These are phyloP conservation scores for Lepeophtheirus salmonis DNA, from an alignment of 1,140 invertebrate genomes.

Conservation along the genomic window DNA sequence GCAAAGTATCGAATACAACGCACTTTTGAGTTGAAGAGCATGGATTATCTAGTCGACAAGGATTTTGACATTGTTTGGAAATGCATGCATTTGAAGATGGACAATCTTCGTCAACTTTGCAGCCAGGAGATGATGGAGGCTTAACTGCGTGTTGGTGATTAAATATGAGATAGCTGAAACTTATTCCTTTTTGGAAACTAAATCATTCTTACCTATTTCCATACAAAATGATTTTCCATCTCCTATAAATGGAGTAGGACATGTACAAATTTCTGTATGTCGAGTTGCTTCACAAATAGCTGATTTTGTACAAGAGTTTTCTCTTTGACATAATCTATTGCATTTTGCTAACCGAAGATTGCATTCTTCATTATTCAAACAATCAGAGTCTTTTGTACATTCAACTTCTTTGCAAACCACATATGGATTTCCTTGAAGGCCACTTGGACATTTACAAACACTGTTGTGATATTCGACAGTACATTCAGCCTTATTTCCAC, in stretches of 20 bases:
- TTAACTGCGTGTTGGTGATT: constrained; percentile 38
- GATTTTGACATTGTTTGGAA: constrained; percentile 21
- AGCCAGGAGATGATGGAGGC: constrained; percentile 41
- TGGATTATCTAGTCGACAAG: constrained; percentile 21
- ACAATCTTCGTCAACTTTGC: constrained; percentile 21
- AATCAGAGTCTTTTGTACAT: neutral
- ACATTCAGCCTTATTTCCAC: constrained; percentile 62
- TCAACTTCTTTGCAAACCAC: constrained; percentile 8
- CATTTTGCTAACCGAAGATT: constrained; percentile 66
- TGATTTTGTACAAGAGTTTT: constrained; percentile 53
- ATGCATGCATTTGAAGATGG: constrained; percentile 21
- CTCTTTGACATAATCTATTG: constrained; percentile 45
- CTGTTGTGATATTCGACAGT: constrained; percentile 30
- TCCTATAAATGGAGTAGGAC: constrained; percentile 8
- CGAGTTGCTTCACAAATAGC: constrained; percentile 24
- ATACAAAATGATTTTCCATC: constrained; percentile 3
- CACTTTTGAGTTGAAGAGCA: constrained; percentile 31
- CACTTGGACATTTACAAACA: constrained; percentile 60
- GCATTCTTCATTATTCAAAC: constrained; percentile 34
- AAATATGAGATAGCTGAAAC: no score
- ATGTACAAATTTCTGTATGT: neutral
- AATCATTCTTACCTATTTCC: neutral
- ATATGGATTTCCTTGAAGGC: constrained; percentile 57
- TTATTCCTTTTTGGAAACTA: no score
- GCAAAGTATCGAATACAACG: constrained; percentile 51